These are phyloP conservation scores for Pterocles orientalis DNA, from an alignment of 2,113 vertebrate genomes.

Conservation along the genomic window DNA sequence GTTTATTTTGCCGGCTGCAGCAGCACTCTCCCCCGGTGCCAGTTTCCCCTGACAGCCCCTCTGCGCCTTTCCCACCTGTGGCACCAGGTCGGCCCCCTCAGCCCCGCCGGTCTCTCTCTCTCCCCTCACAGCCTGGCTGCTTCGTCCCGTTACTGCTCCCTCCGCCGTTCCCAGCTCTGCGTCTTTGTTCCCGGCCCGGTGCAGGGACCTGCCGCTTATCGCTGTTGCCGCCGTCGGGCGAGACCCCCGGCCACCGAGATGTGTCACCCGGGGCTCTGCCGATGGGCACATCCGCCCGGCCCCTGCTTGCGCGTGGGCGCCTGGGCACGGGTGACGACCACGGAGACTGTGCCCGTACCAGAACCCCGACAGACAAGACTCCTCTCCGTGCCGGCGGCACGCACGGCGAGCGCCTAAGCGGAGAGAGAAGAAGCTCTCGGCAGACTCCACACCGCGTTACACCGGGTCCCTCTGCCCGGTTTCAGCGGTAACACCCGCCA, in stretches of 20 bases:
- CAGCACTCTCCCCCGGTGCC: neutral
- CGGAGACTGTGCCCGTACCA: neutral
- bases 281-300: too few relatives aligned
- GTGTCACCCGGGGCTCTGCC: neutral
- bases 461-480: neutral
- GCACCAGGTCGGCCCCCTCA: neutral
- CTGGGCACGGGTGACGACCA: neutral
- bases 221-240: neutral
- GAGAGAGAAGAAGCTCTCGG: neutral
- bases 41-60: neutral
- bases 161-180: neutral
- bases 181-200: constrained; percentile 2
- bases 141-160: neutral
- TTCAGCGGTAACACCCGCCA: neutral
- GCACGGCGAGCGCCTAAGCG: neutral
- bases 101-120: neutral
- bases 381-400: neutral
- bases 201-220: neutral
- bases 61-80: constrained; percentile 57
- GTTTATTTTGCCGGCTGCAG: constrained; percentile 65
- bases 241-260: neutral
- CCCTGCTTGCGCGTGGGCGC: neutral
- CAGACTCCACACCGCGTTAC: neutral
- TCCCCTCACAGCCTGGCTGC: too few relatives aligned
- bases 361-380: accelerated